A percentile compares a stretch with the other conserved stretches of the same genome.
Evolutionary conservation across 2,113 vertebrate species (phyloP).

Genomic region (Ptychochromis oligacanthus): DNA sequence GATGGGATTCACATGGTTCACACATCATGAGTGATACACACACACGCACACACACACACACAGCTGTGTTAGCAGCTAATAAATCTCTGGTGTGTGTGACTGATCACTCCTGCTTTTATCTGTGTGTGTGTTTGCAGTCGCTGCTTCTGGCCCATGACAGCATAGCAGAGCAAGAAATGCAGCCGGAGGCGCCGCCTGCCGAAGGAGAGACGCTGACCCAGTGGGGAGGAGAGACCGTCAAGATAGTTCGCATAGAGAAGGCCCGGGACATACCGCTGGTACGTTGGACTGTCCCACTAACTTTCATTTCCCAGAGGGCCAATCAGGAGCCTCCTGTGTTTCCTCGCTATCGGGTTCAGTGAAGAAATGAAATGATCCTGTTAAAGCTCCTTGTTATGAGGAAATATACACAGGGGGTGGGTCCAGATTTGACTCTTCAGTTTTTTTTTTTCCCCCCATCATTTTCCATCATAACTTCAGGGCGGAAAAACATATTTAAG

Average conservation of each 20-base stretch:
- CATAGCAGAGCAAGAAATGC: slow-evolving; percentile 94
- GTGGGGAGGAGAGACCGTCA: slow-evolving; percentile 94
- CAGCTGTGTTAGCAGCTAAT: too few relatives aligned
- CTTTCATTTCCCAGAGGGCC: too few relatives aligned
- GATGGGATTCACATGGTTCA: too few relatives aligned
- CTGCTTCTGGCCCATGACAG: slow-evolving; percentile 92
- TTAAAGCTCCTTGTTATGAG: too few relatives aligned
- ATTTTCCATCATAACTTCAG: background rate
- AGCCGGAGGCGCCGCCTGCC: slow-evolving; percentile 83
- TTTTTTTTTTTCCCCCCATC: background rate
- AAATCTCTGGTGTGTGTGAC: too few relatives aligned
- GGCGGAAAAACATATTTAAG: background rate
- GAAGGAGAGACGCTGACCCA: slow-evolving; percentile 89
- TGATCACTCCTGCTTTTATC: background rate
- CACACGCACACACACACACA: too few relatives aligned
- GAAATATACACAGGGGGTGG: too few relatives aligned
- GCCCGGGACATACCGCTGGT: slow-evolving; percentile 95
- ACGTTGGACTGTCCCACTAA: background rate
- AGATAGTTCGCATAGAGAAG: slow-evolving; percentile 96
- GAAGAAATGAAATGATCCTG: too few relatives aligned
- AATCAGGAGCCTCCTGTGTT: too few relatives aligned
- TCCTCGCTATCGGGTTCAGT: background rate
- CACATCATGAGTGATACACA: too few relatives aligned
- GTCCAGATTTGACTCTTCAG: background rate
- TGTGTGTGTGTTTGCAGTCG: slow-evolving; percentile 75